phyloP scores from a whole-genome alignment of 2,797 vertebrate species.

The Eospalax fontanierii region DNA sequence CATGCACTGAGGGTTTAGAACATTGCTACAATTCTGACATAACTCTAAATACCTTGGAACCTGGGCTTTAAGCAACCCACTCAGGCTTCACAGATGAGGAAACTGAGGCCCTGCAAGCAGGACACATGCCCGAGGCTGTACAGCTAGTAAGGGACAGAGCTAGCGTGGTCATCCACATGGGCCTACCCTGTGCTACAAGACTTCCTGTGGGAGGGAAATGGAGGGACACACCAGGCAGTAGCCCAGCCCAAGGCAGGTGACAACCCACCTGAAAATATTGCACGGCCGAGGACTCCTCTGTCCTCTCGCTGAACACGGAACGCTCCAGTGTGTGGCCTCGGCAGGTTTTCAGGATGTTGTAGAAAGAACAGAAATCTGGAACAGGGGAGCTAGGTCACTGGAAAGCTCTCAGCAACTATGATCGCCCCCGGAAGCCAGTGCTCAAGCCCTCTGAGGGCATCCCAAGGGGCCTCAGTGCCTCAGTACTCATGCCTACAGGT shows the following conservation, averaged over 20 bases:
- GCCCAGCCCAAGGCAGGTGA: not conserved
- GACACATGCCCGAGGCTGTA: not conserved
- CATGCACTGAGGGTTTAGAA: not conserved
- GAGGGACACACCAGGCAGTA: not conserved
- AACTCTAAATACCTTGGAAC: not conserved
- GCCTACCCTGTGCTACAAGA: not conserved
- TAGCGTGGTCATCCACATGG: not conserved
- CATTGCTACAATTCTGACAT: not conserved
- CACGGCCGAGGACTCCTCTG: slow-evolving; percentile 98
- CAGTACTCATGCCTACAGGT: no score
- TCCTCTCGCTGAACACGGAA: slow-evolving; percentile 97
- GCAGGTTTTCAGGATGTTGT: slow-evolving; percentile 96
- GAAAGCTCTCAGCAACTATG: rapidly evolving
- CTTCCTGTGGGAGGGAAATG: not conserved
- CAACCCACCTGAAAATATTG: slow-evolving; percentile 98
- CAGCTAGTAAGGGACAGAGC: slow-evolving; percentile 47
- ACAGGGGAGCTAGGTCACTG: not conserved
- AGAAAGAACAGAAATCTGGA: slow-evolving; percentile 97
- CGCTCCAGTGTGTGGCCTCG: slow-evolving; percentile 93
- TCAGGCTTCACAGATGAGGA: slow-evolving; percentile 71
- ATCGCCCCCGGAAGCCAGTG: not conserved
- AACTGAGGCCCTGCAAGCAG: slow-evolving; percentile 60
- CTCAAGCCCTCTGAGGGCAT: no score
- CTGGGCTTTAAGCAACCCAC: slow-evolving; percentile 60
- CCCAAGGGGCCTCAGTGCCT: not conserved